These are phyloP conservation scores for Isoperla grammatica DNA, from an alignment of 2,888 invertebrate species.

Conservation along the genomic window DNA sequence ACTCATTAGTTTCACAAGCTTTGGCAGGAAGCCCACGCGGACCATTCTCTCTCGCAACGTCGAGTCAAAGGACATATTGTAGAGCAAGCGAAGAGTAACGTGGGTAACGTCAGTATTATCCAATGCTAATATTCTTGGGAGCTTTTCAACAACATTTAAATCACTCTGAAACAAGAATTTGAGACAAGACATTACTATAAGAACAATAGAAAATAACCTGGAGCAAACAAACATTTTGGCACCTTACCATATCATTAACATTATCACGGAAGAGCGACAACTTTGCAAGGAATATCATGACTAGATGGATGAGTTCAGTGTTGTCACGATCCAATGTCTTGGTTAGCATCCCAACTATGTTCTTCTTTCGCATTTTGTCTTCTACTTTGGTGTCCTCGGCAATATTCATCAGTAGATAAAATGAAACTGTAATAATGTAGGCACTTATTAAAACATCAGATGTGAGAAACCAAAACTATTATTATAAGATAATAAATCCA, in stretches of 20 bases:
- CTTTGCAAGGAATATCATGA: conserved; percentile 91
- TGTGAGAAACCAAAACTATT: neutral
- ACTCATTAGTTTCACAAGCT: conserved; percentile 83
- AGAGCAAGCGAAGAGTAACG: conserved; percentile 79
- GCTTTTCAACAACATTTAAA: conserved; percentile 72
- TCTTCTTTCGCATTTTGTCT: conserved; percentile 94
- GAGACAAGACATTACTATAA: neutral
- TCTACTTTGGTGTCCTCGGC: conserved; percentile 94
- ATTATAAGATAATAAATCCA: conserved; percentile 2
- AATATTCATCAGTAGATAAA: conserved; percentile 89
- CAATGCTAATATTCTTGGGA: conserved; percentile 70
- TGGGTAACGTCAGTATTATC: conserved; percentile 64
- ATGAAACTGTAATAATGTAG: conserved; percentile 59
- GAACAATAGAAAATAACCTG: neutral
- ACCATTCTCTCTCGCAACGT: conserved; percentile 85
- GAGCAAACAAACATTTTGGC: no score
- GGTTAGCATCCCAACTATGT: conserved; percentile 79
- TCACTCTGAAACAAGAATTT: conserved; percentile 52
- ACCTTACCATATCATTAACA: conserved; percentile 77
- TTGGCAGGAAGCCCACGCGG: conserved; percentile 79
- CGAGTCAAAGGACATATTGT: conserved; percentile 93
- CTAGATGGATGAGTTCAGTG: conserved; percentile 80
- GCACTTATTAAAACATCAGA: neutral
- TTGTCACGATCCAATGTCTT: conserved; percentile 87
- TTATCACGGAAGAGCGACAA: conserved; percentile 91